Evolutionary conservation across 2,888 invertebrate species (phyloP), one percentile per base, ranked within the genome.

Genomic region (Alentia gelatinosa): DNA sequence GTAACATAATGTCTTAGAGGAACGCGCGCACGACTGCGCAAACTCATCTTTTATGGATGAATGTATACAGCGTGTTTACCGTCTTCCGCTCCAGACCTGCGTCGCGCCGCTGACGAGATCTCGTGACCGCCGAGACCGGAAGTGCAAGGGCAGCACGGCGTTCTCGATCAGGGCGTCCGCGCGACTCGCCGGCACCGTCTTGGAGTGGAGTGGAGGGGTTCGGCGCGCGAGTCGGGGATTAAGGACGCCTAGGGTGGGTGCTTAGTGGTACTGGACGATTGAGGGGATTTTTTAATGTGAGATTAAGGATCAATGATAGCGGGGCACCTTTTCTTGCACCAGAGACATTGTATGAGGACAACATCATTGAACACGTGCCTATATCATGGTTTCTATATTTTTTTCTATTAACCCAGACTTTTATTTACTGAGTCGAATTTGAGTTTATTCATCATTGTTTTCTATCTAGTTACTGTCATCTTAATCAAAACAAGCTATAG

Each of bases 61-160:
- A 83, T 83, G 83, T 83, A 83, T 83, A 83, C 83, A 40, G 40
- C n/a, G 83, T 83, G 83, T 83, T 83, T 35, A 83, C 83, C 83
- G 83, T 83, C 83, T 83, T 83, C 83, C 83, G 40, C 23, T 39
- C 35, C 83, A 83, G 35, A 83, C 83, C 37, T n/a, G 37, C 33
- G 75, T 75, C 75, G n/a, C n/a, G n/a, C n/a, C n/a, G n/a, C n/a
- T n/a, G n/a, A n/a, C 75, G 37, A 75, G 30, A 37, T 83, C 83
- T 37, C 83, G 83, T 35, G 37, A 40, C 40, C 83, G 1, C 9
- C 39, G 39, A 40, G 83, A 83, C 39, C 83, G 83, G 83, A 83
- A 83, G 83, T 83, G n/a, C 37, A 39, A n/a, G 83, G 83, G 19
- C 12, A 15, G 83, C 30, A 12, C 9, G 40, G 83, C n/a, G 83